Evolutionary conservation across 2,797 vertebrate species (phyloP).

Genomic region (Helarctos malayanus): DNA sequence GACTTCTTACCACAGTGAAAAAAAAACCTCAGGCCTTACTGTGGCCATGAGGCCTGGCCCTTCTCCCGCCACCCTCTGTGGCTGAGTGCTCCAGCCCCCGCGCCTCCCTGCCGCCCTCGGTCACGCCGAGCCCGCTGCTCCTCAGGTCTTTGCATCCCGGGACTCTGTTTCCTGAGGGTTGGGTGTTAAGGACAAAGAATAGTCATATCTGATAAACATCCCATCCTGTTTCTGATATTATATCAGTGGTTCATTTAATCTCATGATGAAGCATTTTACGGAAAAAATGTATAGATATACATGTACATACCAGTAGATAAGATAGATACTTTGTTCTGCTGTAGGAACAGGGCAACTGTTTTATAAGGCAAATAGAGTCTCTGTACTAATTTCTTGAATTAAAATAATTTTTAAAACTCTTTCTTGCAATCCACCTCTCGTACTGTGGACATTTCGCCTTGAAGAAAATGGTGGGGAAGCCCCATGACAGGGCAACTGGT

Average conservation of each 20-base stretch:
- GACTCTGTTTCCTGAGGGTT: not conserved
- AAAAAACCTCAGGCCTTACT: not conserved
- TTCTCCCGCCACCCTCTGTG: too few species aligned
- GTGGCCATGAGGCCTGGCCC: not conserved
- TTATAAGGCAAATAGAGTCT: not conserved
- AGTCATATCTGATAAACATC: not conserved
- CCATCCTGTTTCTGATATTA: not conserved
- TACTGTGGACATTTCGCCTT: not conserved
- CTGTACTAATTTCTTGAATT: constrained; percentile 24
- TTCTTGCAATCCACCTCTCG: not conserved
- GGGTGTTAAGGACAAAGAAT: not conserved
- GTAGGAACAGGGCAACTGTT: not conserved
- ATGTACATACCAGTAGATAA: not conserved
- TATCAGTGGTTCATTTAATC: not conserved
- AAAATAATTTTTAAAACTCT: not conserved
- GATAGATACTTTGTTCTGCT: not conserved
- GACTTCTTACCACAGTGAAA: not conserved
- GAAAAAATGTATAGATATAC: not conserved
- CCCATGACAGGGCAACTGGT: not conserved
- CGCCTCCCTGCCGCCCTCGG: rapidly evolving
- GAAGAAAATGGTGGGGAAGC: not conserved
- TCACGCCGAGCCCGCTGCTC: not conserved
- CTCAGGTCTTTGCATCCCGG: not conserved
- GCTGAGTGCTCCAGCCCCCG: rapidly evolving
- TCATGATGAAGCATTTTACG: not conserved